Base-by-base conservation (phyloP, 53 echinoderm and acorn worm species). In the Holothuria leucospilota region DNA sequence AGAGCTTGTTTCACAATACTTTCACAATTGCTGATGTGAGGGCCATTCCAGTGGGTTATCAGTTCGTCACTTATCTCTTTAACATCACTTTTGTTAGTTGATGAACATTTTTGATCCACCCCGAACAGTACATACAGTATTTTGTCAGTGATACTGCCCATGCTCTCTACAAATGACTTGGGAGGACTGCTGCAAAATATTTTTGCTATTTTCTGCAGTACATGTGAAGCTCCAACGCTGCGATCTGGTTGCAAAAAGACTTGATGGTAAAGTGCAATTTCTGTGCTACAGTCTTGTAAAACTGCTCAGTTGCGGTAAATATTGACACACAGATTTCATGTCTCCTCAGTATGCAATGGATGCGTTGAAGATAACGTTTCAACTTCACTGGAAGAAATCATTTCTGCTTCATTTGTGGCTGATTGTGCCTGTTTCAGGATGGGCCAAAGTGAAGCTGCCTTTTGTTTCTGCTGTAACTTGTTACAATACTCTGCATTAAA, bases 21-120 rank as follows among this genome's bases (percentile, higher is more conserved):
- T 16, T 41, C 46, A 51, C 69, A 52, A 9, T 85, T 26, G 56
- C 51, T 52, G 25, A 85, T 69, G 26, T 40, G 52, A 51, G 70
- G 85, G 16, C 85, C 85, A 69, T 85, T 85, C 85, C 85, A 85
- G 51, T 85, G 85, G 13, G 69, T 52, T 39, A 51, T 18, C 14
- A 85, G 70, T 39, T 85, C 85, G 15, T 69, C 69, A 28, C 29
- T 85, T 26, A 69, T 51, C 30, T 85, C 71, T 20, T 85, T 29
- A 5, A 85, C 51, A 56, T 85, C 71, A 26, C 25, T 20, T 27
- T 41, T 85, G 70, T 69, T 69, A n/a, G n/a, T n/a, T n/a, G n/a
- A n/a, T n/a, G n/a, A 21, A 69, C 13, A 51, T 29, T 30, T 85
- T 85, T 20, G 51, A 41, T 10, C 69, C 69, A 24, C 69, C 69